Evolutionary conservation across 1,140 invertebrate species (phyloP).

Genomic region (Bemisia tabaci): DNA sequence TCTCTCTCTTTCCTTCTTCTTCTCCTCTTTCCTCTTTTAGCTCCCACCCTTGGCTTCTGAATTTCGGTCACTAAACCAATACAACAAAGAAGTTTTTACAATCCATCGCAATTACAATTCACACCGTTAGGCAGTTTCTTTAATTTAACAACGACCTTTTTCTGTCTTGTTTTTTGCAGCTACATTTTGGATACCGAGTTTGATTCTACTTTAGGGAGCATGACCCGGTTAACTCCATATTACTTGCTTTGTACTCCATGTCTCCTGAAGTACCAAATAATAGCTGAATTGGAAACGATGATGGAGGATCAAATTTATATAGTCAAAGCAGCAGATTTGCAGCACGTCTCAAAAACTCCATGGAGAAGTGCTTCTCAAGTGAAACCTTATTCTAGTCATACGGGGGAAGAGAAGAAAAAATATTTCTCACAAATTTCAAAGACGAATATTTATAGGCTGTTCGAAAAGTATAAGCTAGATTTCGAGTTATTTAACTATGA

Average conservation of each 20-base stretch:
- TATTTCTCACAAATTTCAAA: slow-evolving; percentile 48
- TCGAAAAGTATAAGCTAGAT: slow-evolving; percentile 55
- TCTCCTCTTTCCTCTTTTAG: no score
- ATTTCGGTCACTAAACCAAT: no score
- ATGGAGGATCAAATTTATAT: slow-evolving; percentile 50
- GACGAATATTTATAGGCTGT: slow-evolving; percentile 42
- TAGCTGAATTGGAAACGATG: slow-evolving; percentile 53
- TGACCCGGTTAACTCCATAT: slow-evolving; percentile 61
- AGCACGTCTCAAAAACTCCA: slow-evolving; percentile 35
- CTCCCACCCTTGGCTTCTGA: no score
- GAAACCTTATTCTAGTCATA: slow-evolving; percentile 37
- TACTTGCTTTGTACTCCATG: slow-evolving; percentile 61
- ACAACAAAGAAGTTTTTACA: no score
- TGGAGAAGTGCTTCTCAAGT: slow-evolving; percentile 33
- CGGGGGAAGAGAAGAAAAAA: slow-evolving; percentile 33
- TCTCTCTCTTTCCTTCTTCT: no score
- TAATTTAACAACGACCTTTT: no score
- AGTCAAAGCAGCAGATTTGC: slow-evolving; percentile 42
- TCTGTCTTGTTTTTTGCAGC: slow-evolving; percentile 22
- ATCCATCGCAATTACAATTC: no score
- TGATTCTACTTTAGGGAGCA: slow-evolving; percentile 22
- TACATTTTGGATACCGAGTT: slow-evolving; percentile 27
- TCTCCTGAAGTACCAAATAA: slow-evolving; percentile 42
- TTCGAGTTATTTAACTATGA: slow-evolving; percentile 54
- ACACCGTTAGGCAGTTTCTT: no score